A percentile compares a stretch with the other conserved stretches of the same genome.
These are phyloP conservation scores for Corydoras sp. DNA, from an alignment of 2,113 vertebrate genomes.

Conservation along the genomic window DNA sequence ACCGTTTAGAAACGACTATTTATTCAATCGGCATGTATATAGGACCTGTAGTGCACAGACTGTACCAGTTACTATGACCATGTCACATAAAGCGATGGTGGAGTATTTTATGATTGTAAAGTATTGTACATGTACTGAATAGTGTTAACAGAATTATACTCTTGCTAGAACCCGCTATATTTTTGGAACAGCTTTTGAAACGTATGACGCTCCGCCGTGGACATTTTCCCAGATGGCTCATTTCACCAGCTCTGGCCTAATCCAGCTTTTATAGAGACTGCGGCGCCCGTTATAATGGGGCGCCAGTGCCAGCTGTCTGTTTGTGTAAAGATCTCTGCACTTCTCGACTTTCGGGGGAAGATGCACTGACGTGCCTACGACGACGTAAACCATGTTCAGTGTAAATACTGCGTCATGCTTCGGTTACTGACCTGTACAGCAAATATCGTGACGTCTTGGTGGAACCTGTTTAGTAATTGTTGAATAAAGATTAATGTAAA, in stretches of 20 bases:
- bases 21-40: constrained; percentile 22
- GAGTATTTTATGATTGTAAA: constrained; percentile 41
- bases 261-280: constrained; percentile 20
- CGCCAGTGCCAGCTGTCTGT: constrained; percentile 8
- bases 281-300: not conserved
- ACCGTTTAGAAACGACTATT: not conserved
- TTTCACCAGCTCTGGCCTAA: constrained; percentile 34
- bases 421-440: constrained; percentile 33
- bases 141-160: constrained; percentile 29
- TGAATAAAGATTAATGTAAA: constrained; percentile 31
- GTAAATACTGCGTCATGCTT: constrained; percentile 39
- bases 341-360: constrained; percentile 21
- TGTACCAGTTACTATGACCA: constrained; percentile 24
- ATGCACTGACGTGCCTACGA: constrained; percentile 46
- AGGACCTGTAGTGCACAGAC: constrained; percentile 27
- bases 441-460: constrained; percentile 44
- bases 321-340: constrained; percentile 22
- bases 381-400: constrained; percentile 38
- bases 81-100: constrained; percentile 21
- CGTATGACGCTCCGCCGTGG: constrained; percentile 4
- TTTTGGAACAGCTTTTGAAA: constrained; percentile 28
- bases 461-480: constrained; percentile 42
- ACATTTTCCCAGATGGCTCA: constrained; percentile 16
- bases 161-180: constrained; percentile 38
- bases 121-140: constrained; percentile 42